A percentile compares a stretch with the other conserved stretches of the same genome.
Conservation (phyloP, 1,140 invertebrate species). For the Pogonomyrmex californicus region DNA sequence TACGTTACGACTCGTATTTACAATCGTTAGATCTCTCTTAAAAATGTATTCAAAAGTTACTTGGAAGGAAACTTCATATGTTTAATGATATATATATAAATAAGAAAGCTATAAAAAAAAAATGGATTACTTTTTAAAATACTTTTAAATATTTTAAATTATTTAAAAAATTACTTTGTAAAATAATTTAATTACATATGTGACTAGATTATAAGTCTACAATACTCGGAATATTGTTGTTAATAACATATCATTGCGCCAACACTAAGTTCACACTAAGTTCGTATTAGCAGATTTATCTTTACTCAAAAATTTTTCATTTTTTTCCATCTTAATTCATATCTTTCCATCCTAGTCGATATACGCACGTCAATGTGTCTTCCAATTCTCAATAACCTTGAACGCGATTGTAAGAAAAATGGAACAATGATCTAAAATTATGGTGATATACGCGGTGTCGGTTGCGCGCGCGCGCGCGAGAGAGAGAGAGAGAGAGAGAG, state of each 20-base stretch:
- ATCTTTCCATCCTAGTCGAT: neutral
- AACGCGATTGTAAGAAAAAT: constrained; percentile 20
- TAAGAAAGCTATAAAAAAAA: too few relatives aligned
- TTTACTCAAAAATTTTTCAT: neutral
- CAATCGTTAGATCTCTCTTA: too few relatives aligned
- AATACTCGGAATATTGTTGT: neutral
- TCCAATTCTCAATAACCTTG: neutral
- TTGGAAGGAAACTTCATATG: neutral
- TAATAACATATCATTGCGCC: neutral
- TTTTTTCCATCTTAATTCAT: neutral
- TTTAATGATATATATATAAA: too few relatives aligned
- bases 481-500: too few relatives aligned
- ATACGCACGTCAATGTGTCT: neutral
- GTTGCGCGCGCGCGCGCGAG: too few relatives aligned
- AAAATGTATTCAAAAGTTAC: neutral
- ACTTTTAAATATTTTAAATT: too few relatives aligned
- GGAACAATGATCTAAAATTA: constrained; percentile 57
- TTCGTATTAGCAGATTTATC: neutral
- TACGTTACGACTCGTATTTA: neutral
- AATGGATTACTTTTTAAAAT: too few relatives aligned
- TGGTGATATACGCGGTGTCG: neutral
- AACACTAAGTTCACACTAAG: neutral
- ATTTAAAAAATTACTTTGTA: too few relatives aligned
- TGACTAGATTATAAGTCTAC: too few relatives aligned
- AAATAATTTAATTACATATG: too few relatives aligned